phyloP scores from a whole-genome alignment of 2,797 vertebrate species.

The Parambassis ranga region DNA sequence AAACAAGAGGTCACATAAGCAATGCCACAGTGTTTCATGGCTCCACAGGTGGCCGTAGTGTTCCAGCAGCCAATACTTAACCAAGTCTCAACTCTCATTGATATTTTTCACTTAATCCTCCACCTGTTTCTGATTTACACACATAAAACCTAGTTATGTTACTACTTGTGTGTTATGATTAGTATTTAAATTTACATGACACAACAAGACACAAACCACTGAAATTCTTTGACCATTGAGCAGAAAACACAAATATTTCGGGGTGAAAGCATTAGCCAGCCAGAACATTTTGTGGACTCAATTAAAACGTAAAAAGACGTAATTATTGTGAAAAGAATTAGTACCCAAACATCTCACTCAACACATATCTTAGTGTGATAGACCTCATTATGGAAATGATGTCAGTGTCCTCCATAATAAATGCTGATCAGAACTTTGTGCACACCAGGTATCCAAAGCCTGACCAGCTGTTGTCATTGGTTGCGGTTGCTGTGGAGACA shows the following conservation, averaged over 20 bases:
- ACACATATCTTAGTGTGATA: neutral
- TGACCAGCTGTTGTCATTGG: constrained; percentile 77
- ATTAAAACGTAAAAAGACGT: constrained; percentile 19
- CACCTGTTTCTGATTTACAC: neutral
- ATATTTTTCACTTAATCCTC: neutral
- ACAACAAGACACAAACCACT: neutral
- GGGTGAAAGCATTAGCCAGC: neutral
- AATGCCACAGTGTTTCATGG: neutral
- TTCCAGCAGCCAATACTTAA: too few relatives aligned
- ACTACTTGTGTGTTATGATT: too few relatives aligned
- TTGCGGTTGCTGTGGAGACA: constrained; percentile 83
- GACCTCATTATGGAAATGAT: too few relatives aligned
- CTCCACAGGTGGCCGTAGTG: neutral
- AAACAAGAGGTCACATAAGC: neutral
- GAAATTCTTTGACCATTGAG: neutral
- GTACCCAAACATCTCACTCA: neutral
- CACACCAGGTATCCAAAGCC: constrained; percentile 79
- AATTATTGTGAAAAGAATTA: neutral
- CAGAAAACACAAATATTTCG: neutral
- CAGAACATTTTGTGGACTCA: neutral
- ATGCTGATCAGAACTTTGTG: neutral
- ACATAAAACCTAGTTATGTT: too few relatives aligned
- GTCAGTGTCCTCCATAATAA: neutral
- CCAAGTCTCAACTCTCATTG: neutral
- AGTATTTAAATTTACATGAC: too few relatives aligned